These are phyloP conservation scores for Gila orcuttii DNA, from an alignment of 2,113 vertebrate genomes.

Conservation along the genomic window DNA sequence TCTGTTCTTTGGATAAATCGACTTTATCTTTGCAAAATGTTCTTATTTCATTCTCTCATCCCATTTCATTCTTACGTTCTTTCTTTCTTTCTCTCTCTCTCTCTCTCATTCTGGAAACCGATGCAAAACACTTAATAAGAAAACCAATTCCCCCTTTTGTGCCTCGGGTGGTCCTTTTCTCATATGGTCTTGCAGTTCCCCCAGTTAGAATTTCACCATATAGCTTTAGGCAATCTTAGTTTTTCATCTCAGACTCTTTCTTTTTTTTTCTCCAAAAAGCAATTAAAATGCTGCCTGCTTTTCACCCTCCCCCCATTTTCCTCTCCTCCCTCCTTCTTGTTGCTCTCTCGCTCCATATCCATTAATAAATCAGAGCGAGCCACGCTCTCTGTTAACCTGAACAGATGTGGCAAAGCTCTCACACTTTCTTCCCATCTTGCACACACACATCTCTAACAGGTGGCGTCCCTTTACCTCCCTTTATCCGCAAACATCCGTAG, in stretches of 20 bases:
- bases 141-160: slow-evolving; percentile 83
- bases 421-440: slow-evolving; percentile 23
- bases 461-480: slow-evolving; percentile 46
- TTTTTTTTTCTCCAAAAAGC: slow-evolving; percentile 71
- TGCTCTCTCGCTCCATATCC: slow-evolving; percentile 66
- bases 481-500: slow-evolving; percentile 44
- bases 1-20: slow-evolving; percentile 54
- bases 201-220: slow-evolving; percentile 88
- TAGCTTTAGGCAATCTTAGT: slow-evolving; percentile 81
- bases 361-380: slow-evolving; percentile 62
- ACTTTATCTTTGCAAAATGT: slow-evolving; percentile 59
- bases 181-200: slow-evolving; percentile 87
- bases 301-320: slow-evolving; percentile 61
- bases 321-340: slow-evolving; percentile 38
- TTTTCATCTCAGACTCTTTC: slow-evolving; percentile 84
- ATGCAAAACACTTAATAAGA: slow-evolving; percentile 87
- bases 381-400: slow-evolving; percentile 53
- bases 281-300: slow-evolving; percentile 87
- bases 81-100: slow-evolving; percentile 65
- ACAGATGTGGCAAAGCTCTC: slow-evolving; percentile 55
- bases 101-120: slow-evolving; percentile 82
- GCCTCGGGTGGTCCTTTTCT: slow-evolving; percentile 82
- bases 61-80: slow-evolving; percentile 62
- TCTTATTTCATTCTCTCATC: slow-evolving; percentile 60
- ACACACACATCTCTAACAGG: slow-evolving; percentile 49